Percentiles rank a stretch among this genome's conserved stretches.
Conservation (phyloP, 92 coral and sea anemone genomes). For the Heliopora coerulea region DNA sequence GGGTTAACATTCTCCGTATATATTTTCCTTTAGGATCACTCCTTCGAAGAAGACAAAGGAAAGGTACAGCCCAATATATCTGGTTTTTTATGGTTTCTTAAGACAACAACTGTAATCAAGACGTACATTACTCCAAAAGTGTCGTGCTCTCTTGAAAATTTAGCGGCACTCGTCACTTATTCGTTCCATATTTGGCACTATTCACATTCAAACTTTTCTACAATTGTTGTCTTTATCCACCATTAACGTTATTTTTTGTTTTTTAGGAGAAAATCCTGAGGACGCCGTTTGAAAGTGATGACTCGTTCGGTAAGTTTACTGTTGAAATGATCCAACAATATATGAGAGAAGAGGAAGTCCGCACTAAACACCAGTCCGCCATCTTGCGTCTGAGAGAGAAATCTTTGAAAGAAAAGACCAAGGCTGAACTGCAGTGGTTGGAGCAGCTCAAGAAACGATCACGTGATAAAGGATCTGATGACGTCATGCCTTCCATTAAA, state of each 20-base stretch:
- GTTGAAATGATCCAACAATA: constrained; percentile 84
- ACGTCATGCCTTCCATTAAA: constrained; percentile 94
- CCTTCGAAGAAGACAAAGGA: constrained; percentile 27
- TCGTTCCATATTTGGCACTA: too few relatives aligned
- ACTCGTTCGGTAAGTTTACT: constrained; percentile 94
- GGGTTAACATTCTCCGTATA: too few relatives aligned
- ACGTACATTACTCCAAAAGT: too few relatives aligned
- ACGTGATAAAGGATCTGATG: constrained; percentile 94
- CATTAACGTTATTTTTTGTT: neutral
- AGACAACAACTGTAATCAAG: too few relatives aligned
- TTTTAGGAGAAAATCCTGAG: constrained; percentile 8
- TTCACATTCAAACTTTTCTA: too few relatives aligned
- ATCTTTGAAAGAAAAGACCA: constrained; percentile 95
- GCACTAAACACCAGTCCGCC: constrained; percentile 90
- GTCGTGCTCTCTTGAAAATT: too few relatives aligned
- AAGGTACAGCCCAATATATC: constrained; percentile 12
- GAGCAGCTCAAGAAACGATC: constrained; percentile 84
- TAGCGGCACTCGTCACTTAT: too few relatives aligned
- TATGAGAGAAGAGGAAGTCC: constrained; percentile 90
- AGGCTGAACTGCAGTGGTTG: constrained; percentile 98
- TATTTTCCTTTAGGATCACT: constrained; percentile 47
- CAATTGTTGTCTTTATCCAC: too few relatives aligned
- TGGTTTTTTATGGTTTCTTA: too few relatives aligned
- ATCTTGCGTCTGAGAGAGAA: constrained; percentile 94
- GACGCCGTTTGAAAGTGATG: constrained; percentile 58